Conservation (phyloP, 2,888 invertebrate species). For the Hymenopus coronatus region DNA sequence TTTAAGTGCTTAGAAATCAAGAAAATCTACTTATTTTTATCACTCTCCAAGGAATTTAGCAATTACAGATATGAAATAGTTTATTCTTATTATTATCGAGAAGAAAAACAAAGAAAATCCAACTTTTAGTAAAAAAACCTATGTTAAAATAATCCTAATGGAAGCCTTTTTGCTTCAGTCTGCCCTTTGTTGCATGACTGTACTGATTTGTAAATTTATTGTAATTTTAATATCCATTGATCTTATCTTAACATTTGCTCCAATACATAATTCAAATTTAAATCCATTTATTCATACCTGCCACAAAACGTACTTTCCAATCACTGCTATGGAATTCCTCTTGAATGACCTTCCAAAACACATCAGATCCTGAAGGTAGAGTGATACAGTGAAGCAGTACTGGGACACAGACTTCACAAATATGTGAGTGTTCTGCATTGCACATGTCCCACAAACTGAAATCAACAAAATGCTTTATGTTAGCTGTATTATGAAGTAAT, state of each 20-base stretch:
- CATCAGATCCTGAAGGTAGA: conserved; percentile 88
- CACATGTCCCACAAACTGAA: conserved; percentile 87
- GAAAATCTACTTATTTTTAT: not conserved
- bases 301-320: conserved; percentile 87
- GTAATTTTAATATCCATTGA: not conserved
- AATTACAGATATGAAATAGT: too few relatives aligned
- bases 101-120: too few relatives aligned
- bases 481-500: too few relatives aligned
- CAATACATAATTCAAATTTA: not conserved
- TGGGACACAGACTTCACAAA: conserved; percentile 89
- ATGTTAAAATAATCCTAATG: too few relatives aligned
- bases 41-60: too few relatives aligned
- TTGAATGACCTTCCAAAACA: conserved; percentile 94
- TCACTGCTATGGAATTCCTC: conserved; percentile 89
- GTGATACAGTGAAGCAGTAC: conserved; percentile 93
- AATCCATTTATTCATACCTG: conserved; percentile 52
- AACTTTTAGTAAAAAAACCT: too few relatives aligned
- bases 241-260: not conserved
- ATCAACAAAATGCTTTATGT: not conserved
- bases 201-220: not conserved
- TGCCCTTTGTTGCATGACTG: too few relatives aligned
- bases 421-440: conserved; percentile 89
- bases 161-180: too few relatives aligned
- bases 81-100: too few relatives aligned
- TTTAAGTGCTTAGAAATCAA: not conserved